Evolutionary conservation across 2,113 vertebrate species (phyloP).

Genomic region (Glaucidium brasilianum): DNA sequence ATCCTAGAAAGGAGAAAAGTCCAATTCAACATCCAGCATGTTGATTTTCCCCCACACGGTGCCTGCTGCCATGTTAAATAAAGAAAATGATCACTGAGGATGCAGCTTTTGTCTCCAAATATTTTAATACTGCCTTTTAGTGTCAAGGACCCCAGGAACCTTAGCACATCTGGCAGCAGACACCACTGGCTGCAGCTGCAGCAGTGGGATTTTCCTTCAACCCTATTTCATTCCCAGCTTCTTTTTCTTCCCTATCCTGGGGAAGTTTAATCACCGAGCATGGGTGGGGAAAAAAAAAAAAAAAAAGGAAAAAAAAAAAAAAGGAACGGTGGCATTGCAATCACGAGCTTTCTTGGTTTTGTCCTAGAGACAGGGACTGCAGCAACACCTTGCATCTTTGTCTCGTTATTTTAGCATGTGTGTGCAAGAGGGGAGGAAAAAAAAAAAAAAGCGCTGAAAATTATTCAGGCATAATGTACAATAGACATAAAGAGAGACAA

Average conservation of each 20-base stretch:
- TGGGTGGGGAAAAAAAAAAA: not conserved
- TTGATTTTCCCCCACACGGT: conserved; percentile 62
- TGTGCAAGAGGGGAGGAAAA: conserved; percentile 43
- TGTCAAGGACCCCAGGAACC: conserved; percentile 66
- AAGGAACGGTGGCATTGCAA: conserved; percentile 61
- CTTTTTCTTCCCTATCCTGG: conserved; percentile 67
- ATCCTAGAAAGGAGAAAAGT: conserved; percentile 73
- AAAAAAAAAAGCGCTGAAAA: conserved; percentile 79
- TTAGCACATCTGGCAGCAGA: conserved; percentile 73
- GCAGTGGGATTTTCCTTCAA: conserved; percentile 63
- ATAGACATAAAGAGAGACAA: conserved; percentile 71
- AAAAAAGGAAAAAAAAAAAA: not conserved
- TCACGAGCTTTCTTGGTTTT: conserved; percentile 53
- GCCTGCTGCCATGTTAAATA: conserved; percentile 79
- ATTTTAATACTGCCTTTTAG: conserved; percentile 71
- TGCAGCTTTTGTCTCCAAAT: conserved; percentile 77
- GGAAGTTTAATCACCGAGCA: conserved; percentile 72
- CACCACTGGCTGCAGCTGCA: conserved; percentile 69
- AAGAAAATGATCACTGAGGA: conserved; percentile 75
- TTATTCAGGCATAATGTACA: conserved; percentile 86
- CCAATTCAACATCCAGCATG: conserved; percentile 65
- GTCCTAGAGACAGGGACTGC: conserved; percentile 60
- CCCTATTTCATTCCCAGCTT: conserved; percentile 65
- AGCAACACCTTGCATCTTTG: conserved; percentile 73
- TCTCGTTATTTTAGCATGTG: conserved; percentile 71